phyloP scores from a whole-genome alignment of 2,797 vertebrate species.

The Syngnathus acus region DNA sequence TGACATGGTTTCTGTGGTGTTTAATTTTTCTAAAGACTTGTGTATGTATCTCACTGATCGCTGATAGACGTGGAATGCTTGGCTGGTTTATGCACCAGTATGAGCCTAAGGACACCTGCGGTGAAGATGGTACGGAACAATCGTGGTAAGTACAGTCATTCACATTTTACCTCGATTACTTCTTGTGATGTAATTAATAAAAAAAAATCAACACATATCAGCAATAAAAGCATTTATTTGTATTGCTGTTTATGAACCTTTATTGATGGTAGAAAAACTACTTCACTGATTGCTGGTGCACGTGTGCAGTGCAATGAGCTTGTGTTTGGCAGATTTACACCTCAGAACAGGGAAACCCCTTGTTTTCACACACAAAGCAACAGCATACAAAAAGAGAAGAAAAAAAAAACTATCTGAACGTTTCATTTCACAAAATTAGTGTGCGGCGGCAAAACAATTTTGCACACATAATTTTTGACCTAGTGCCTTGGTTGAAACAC shows the following conservation, averaged over 20 bases:
- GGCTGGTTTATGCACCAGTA: too few species aligned
- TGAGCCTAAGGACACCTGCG: too few species aligned
- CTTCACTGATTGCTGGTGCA: neutral
- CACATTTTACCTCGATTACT: neutral
- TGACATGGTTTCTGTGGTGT: slow-evolving; percentile 30
- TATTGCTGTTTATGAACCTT: neutral
- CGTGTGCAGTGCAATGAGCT: neutral
- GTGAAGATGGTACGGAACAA: neutral
- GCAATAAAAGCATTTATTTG: neutral
- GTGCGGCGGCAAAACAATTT: neutral
- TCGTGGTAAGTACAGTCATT: neutral
- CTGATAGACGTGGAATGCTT: too few species aligned
- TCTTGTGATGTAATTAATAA: neutral
- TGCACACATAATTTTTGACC: too few species aligned
- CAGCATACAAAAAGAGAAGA: neutral
- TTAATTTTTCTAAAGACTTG: neutral
- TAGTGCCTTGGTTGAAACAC: neutral
- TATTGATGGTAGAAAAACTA: neutral
- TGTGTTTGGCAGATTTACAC: neutral
- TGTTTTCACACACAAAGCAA: neutral
- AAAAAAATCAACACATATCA: neutral
- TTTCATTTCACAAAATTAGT: neutral
- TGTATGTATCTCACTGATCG: neutral
- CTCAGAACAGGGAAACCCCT: neutral
- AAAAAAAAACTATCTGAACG: neutral